Evolutionary conservation across 2,888 invertebrate species (phyloP).

Genomic region (Eupithecia pulchellata): DNA sequence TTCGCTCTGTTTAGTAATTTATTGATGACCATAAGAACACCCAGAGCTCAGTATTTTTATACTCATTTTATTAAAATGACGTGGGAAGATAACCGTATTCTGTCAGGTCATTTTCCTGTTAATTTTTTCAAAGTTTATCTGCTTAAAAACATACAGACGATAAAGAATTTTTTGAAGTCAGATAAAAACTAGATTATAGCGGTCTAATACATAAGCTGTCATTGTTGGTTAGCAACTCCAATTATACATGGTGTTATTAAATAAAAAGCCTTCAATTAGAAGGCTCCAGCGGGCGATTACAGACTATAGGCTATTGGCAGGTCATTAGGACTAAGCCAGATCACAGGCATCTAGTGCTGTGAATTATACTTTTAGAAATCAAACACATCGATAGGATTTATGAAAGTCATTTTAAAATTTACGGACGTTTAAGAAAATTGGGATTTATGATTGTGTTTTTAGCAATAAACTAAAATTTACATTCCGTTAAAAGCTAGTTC

Average conservation of each 20-base stretch:
- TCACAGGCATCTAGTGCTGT: slow-evolving; percentile 44
- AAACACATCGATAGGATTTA: slow-evolving; percentile 25
- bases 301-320: slow-evolving; percentile 56
- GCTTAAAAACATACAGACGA: too few species aligned
- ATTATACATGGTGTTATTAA: slow-evolving; percentile 64
- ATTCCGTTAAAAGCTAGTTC: not conserved
- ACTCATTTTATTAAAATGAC: slow-evolving; percentile 15
- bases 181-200: not conserved
- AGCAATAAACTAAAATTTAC: slow-evolving; percentile 11
- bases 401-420: slow-evolving; percentile 10
- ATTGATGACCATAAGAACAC: slow-evolving; percentile 47
- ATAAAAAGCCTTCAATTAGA: slow-evolving; percentile 74
- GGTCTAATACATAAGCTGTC: slow-evolving; percentile 17
- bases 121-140: not conserved
- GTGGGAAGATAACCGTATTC: slow-evolving; percentile 17
- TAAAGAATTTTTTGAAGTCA: too few species aligned
- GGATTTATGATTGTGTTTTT: slow-evolving; percentile 27
- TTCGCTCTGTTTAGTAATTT: slow-evolving; percentile 54
- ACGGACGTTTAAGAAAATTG: slow-evolving; percentile 7
- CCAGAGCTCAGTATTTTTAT: slow-evolving; percentile 19
- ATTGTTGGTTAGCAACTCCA: slow-evolving; percentile 48
- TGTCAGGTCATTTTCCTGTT: not conserved
- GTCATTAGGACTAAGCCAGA: slow-evolving; percentile 57
- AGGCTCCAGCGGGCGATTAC: slow-evolving; percentile 69
- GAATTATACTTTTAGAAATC: slow-evolving; percentile 41